A percentile compares a stretch with the other conserved stretches of the same genome.
phyloP scores from a whole-genome alignment of 2,113 vertebrate genomes.

The rabbit (Oryctolagus cuniculus) region mOryCun1.1 NC_091440.1:116630001-116630500 shows the following conservation, averaged over 20 bases:
- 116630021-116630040: neutral
- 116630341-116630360: neutral
- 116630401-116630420: neutral
- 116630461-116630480: constrained; percentile 2
- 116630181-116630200: neutral
- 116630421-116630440: neutral
- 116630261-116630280: neutral
- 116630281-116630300: neutral
- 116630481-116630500: neutral
- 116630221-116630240: neutral
- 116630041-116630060: neutral
- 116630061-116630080: neutral
- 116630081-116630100: neutral
- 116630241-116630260: neutral
- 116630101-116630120: neutral
- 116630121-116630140: neutral
- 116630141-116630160: neutral
- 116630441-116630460: neutral
- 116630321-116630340: neutral
- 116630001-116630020: neutral
- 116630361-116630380: neutral
- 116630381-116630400: neutral
- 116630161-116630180: neutral
- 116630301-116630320: neutral
- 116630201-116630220: neutral